Evolutionary conservation across 2,888 invertebrate species (phyloP), one percentile per base, ranked within the genome.

Genomic region (Sinopyrophorus schimmeli): DNA sequence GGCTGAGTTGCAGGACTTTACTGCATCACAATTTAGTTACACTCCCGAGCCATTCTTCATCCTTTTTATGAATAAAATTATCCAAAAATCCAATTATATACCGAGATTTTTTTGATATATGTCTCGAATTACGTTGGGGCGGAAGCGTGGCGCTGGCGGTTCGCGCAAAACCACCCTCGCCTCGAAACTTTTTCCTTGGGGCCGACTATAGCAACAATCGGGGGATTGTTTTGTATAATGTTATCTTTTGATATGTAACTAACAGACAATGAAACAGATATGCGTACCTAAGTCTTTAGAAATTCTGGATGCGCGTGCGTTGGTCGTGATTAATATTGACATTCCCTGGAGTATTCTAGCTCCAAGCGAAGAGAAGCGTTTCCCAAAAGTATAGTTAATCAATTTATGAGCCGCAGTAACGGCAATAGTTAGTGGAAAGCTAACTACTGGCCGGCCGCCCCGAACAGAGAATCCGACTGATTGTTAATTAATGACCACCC

Each of bases 381-480:
- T 53, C 55, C 55, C 55, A 55, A 56, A 56, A 56, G 55, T 53
- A 41, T 51, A 51, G 49, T 56, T 54, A 56, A 56, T 56, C 53
- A 54, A 56, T 51, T 53, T 54, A 55, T 48, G 51, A 54, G 51
- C 47, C 51, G 42, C 46, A 52, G 51, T 52, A 47, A 41, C 47
- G 38, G 30, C 40, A 34, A 40, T 52, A 47, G 51, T 52, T 47
- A 47, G 47, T 47, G 41, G 26, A 51, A 51, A 46, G 46, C 46
- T 41, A 51, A 52, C 51, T 42, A 52, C 38, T 42, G 42, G 37
- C 37, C 37, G 46, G 47, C 41, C 24, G 37, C 21, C 37, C 37
- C 16, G 37, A 48, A 50, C 51, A 42, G 28, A 16, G 38, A 52
- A 52, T 47, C 51, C 42, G 41, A 41, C 47, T 47, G 46, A 52